Evolutionary conservation across 2,113 vertebrate species (phyloP).

Genomic region (Catharus fuscescens): DNA sequence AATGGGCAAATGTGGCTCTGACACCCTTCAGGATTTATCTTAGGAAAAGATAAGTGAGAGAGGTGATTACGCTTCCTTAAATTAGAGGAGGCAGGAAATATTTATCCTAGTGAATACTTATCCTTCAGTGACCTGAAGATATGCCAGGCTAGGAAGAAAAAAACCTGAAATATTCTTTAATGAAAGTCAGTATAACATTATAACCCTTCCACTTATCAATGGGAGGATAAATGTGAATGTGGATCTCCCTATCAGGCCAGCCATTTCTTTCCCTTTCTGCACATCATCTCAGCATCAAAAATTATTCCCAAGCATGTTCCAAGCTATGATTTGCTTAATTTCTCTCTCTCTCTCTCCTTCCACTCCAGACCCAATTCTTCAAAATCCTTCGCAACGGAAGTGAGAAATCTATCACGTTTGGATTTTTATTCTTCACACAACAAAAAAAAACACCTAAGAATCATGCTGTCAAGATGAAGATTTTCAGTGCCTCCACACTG

Average conservation of each 20-base stretch:
- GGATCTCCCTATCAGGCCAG: background rate
- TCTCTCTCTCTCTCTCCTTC: slow-evolving; percentile 13
- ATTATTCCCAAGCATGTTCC: background rate
- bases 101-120: background rate
- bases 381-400: background rate
- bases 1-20: background rate
- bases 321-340: background rate
- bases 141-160: background rate
- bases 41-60: background rate
- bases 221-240: background rate
- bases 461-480: background rate
- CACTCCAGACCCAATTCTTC: background rate
- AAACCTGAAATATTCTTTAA: background rate
- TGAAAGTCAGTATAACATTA: background rate
- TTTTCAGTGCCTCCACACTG: background rate
- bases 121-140: background rate
- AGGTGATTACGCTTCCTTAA: background rate
- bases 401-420: background rate
- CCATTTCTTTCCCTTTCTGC: slow-evolving; percentile 30
- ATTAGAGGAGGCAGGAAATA: background rate
- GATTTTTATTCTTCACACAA: slow-evolving; percentile 31
- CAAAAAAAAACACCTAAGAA: background rate
- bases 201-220: background rate
- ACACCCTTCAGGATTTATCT: background rate
- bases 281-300: background rate